phyloP scores from a whole-genome alignment of 2,113 vertebrate species.

The Odontesthes bonariensis region DNA sequence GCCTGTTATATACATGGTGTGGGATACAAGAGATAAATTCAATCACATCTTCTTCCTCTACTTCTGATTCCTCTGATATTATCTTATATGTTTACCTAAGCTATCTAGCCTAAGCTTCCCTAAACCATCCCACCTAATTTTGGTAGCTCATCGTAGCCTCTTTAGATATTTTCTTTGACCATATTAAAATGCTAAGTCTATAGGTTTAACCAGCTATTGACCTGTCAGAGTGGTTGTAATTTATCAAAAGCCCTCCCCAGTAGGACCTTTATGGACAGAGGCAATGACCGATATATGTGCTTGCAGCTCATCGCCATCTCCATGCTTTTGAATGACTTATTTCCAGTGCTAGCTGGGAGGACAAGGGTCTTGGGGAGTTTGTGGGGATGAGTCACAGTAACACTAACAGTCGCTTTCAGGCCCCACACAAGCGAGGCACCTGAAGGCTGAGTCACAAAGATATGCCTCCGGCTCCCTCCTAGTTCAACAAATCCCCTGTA shows the following conservation, averaged over 20 bases:
- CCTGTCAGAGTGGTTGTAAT: neutral
- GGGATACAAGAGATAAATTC: neutral
- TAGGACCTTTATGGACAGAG: neutral
- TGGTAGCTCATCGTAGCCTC: too few relatives aligned
- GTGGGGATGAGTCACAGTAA: constrained; percentile 44
- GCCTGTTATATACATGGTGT: neutral
- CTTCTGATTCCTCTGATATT: too few relatives aligned
- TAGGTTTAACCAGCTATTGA: constrained; percentile 4
- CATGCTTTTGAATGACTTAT: constrained; percentile 16
- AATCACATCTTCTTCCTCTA: neutral
- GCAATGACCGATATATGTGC: neutral
- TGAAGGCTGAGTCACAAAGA: constrained; percentile 32
- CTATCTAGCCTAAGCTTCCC: neutral
- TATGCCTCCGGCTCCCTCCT: neutral
- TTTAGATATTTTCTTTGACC: neutral
- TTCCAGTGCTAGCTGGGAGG: constrained; percentile 32
- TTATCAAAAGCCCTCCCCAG: neutral
- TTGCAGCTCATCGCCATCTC: neutral
- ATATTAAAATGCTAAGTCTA: neutral
- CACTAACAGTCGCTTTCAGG: constrained; percentile 34
- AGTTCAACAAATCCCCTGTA: constrained; percentile 10
- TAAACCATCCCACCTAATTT: neutral
- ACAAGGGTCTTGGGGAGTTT: constrained; percentile 8
- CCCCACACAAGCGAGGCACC: constrained; percentile 29
- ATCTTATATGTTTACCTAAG: too few relatives aligned